These are phyloP conservation scores for Drosophila neutralis DNA, from an alignment of 2,888 invertebrate genomes.

Conservation along the genomic window DNA sequence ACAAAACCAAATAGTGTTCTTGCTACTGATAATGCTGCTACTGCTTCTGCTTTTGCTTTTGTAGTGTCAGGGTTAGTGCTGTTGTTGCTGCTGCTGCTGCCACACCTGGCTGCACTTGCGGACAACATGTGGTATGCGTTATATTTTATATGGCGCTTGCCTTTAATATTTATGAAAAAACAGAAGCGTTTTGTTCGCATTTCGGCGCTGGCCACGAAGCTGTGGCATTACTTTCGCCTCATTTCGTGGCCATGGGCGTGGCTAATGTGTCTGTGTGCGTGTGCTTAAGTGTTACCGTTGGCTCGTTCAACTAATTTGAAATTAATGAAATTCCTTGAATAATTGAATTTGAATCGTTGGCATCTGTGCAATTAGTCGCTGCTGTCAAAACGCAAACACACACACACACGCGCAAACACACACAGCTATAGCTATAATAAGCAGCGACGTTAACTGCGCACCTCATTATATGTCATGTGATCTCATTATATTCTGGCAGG, in stretches of 20 bases:
- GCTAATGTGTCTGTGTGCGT: conserved; percentile 20
- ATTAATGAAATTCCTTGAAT: conserved; percentile 82
- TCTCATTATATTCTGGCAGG: conserved; percentile 65
- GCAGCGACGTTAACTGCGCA: conserved; percentile 61
- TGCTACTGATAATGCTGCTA: conserved; percentile 11
- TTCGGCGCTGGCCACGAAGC: conserved; percentile 39
- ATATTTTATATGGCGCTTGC: conserved; percentile 62
- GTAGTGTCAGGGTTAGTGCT: conserved; percentile 30
- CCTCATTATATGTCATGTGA: conserved; percentile 81
- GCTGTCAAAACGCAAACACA: conserved; percentile 58
- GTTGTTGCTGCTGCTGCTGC: conserved; percentile 12
- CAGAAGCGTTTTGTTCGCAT: conserved; percentile 41
- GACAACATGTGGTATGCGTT: conserved; percentile 68
- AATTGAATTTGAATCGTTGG: conserved; percentile 81
- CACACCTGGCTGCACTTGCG: conserved; percentile 61
- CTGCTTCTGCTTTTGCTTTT: conserved; percentile 14
- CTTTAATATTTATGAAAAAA: conserved; percentile 67
- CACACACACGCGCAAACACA: conserved; percentile 13
- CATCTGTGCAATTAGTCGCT: conserved; percentile 77
- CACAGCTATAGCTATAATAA: conserved; percentile 40
- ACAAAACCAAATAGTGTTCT: conserved; percentile 50
- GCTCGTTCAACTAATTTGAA: conserved; percentile 79
- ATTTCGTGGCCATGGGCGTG: conserved; percentile 54
- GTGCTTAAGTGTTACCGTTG: conserved; percentile 69
- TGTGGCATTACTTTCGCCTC: conserved; percentile 49